Base-by-base conservation (phyloP, 2,797 vertebrate species). In the Hoplostethus mediterraneus region DNA sequence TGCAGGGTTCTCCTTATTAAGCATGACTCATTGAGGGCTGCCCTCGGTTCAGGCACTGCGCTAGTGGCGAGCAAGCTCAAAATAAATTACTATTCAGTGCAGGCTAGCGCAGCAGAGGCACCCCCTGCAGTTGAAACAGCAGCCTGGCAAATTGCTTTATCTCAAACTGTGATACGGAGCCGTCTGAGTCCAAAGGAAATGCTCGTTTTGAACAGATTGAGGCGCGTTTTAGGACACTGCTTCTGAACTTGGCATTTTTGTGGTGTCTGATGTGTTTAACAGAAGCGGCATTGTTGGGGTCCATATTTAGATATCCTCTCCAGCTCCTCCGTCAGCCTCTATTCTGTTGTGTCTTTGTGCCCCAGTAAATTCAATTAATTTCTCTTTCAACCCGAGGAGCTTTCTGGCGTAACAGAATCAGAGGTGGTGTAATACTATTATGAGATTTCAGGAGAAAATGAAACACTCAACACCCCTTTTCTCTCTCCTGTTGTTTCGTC, bases 291-390 rank as follows among this genome's bases (percentile, higher is more conserved):
- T 90, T 87, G 82, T 89, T 65, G 28, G 13, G 75, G 78, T 77
- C 77, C 68, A 73, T 87, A 78, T 90, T 85, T 75, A 54, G 47
- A 82, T 87, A 77, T 83, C 75, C 71, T 88, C 74, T 77, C 53
- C 60, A 66, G 78, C 77, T 82, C 83, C 67, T 80, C 81, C 77
- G 77, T 85, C 84, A 81, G 73, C 77, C 71, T 76, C 77, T 75
- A 62, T 17, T 58, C 36, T 21, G n/a, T 60, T 62, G 16, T 79
- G 85, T 83, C 84, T 88, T 83, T 89, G 87, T 86, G 76, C 73
- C 68, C 57, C n/a, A n/a, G 65, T 81, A 85, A 90, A 90, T 90
- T 91, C 73, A 91, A 92, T 91, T 89, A 84, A 82, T 75, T 84
- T 81, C 80, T 86, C 85, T 87, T 91, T 91, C 82, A 90, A 84